Percentiles rank a stretch among this genome's conserved stretches.
These are phyloP conservation scores for Drosophila ezoana DNA, from an alignment of 2,888 invertebrate genomes.

Conservation along the genomic window DNA sequence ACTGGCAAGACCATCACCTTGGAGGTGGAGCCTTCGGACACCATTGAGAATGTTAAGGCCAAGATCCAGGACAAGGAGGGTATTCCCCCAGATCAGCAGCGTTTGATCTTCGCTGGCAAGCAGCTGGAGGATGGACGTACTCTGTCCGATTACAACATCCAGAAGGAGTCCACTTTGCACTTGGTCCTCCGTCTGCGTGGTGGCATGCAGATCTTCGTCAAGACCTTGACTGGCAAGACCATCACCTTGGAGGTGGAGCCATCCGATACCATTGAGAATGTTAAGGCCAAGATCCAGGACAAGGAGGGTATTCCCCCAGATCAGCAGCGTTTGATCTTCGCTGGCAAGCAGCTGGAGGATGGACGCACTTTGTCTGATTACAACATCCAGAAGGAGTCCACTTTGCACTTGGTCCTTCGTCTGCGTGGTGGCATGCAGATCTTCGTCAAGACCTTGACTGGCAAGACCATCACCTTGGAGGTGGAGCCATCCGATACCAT, in stretches of 20 bases:
- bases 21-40: conserved; percentile 46
- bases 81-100: conserved; percentile 50
- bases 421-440: conserved; percentile 87
- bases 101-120: conserved; percentile 47
- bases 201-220: conserved; percentile 41
- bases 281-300: conserved; percentile 41
- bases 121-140: conserved; percentile 41
- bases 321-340: conserved; percentile 44
- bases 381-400: background rate
- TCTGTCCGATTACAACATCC: conserved; percentile 43
- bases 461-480: conserved; percentile 49
- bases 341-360: conserved; percentile 38
- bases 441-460: conserved; percentile 72
- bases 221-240: conserved; percentile 44
- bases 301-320: conserved; percentile 43
- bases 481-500: conserved; percentile 38
- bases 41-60: conserved; percentile 33
- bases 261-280: conserved; percentile 38
- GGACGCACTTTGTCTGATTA: conserved; percentile 31
- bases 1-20: conserved; percentile 53
- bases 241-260: conserved; percentile 41
- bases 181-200: background rate
- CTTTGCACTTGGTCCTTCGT: background rate
- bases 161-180: conserved; percentile 35
- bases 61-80: conserved; percentile 51